A percentile compares a stretch with the other conserved stretches of the same genome.
Evolutionary conservation across 2,797 vertebrate species (phyloP).

Genomic region (Acomys russatus): DNA sequence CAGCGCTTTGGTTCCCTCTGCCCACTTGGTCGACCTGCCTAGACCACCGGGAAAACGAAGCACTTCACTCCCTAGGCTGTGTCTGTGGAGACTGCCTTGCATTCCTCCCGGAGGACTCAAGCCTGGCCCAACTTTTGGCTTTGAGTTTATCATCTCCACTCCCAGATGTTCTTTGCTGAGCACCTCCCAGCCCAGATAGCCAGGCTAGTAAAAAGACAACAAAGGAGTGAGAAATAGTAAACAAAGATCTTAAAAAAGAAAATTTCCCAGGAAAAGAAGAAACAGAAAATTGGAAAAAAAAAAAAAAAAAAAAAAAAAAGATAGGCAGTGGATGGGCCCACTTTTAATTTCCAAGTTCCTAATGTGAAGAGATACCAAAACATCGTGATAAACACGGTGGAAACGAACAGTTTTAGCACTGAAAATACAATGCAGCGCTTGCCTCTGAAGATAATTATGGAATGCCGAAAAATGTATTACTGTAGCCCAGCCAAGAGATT

Average conservation of each 20-base stretch:
- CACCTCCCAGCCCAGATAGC: neutral
- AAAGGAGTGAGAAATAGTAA: neutral
- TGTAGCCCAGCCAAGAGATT: neutral
- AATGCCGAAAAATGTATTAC: neutral
- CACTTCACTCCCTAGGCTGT: neutral
- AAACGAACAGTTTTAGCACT: neutral
- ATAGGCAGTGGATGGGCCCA: neutral
- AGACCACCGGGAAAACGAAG: neutral
- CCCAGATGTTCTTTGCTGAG: neutral
- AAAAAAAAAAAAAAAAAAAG: neutral
- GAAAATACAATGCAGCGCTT: neutral
- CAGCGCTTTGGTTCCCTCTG: accelerated
- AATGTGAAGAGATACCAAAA: neutral
- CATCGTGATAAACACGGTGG: neutral
- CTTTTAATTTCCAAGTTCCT: neutral
- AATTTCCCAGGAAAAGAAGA: neutral
- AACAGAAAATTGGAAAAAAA: neutral
- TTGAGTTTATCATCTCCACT: neutral
- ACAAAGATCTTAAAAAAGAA: neutral
- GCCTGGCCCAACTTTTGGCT: conserved; percentile 10
- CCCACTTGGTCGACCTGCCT: no score
- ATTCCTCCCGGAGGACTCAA: neutral
- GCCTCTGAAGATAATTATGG: neutral
- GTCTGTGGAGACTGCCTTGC: neutral
- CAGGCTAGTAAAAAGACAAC: neutral